phyloP scores from a whole-genome alignment of 2,888 invertebrate species.

The Catocala fraxini region DNA sequence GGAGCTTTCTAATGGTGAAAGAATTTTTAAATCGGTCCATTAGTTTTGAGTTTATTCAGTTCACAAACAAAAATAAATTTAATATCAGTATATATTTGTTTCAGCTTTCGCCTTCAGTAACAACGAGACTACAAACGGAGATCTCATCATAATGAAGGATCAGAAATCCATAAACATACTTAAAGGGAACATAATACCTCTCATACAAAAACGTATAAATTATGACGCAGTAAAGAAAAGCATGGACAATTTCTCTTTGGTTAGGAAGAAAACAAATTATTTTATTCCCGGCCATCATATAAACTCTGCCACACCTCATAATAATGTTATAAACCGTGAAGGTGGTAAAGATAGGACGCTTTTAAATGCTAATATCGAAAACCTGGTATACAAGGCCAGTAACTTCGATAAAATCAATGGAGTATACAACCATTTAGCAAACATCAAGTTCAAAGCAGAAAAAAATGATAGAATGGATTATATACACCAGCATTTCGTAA shows the following conservation, averaged over 20 bases:
- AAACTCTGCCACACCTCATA: background rate
- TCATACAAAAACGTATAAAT: constrained; percentile 15
- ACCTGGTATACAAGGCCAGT: too few species aligned
- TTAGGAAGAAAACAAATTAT: constrained; percentile 45
- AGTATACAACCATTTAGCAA: too few species aligned
- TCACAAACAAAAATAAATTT: too few species aligned
- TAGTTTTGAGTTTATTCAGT: too few species aligned
- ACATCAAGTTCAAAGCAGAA: too few species aligned
- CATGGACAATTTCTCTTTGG: constrained; percentile 53
- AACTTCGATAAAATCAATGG: too few species aligned
- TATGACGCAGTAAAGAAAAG: constrained; percentile 40
- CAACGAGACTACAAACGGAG: background rate
- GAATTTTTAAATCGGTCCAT: too few species aligned
- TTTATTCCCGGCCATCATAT: constrained; percentile 31
- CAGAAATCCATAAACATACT: background rate
- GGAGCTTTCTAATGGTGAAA: too few species aligned
- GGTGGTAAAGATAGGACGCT: background rate
- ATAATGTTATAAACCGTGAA: background rate
- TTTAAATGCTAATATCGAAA: too few species aligned
- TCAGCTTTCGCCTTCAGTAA: constrained; percentile 18
- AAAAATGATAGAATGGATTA: too few species aligned
- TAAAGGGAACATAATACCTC: constrained; percentile 8
- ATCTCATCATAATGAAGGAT: background rate
- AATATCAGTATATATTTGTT: constrained; percentile 9
- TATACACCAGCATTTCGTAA: too few species aligned